Evolutionary conservation across 1,140 invertebrate genomes (phyloP).

Genomic region (Capitella teleta): DNA sequence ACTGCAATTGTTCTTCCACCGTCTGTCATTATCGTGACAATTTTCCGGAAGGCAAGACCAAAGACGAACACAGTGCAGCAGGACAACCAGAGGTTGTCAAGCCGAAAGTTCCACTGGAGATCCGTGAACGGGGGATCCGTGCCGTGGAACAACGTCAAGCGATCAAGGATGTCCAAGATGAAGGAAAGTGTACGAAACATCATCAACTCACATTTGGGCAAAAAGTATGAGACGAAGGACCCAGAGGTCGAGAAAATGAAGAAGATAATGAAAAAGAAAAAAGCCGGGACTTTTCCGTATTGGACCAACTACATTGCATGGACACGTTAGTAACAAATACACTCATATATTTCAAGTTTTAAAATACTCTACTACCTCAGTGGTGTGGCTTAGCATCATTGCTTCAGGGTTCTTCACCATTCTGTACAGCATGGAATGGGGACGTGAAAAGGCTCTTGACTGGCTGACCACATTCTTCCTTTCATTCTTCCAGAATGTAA

Average conservation of each 20-base stretch:
- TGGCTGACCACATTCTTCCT: conserved; percentile 39
- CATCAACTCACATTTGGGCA: conserved; percentile 19
- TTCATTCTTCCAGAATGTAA: conserved; percentile 39
- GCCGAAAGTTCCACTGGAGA: conserved; percentile 26
- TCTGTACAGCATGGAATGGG: conserved; percentile 42
- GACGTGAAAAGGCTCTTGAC: conserved; percentile 35
- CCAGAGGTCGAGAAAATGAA: conserved; percentile 10
- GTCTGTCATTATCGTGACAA: conserved; percentile 29
- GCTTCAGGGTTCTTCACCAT: conserved; percentile 37
- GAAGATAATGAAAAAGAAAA: conserved; percentile 29
- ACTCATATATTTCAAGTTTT: too few species aligned
- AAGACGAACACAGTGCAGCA: conserved; percentile 26
- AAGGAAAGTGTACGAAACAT: conserved; percentile 24
- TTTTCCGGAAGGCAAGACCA: conserved; percentile 25
- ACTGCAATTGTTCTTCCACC: conserved; percentile 36
- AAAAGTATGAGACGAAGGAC: conserved; percentile 17
- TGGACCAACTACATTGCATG: conserved; percentile 39
- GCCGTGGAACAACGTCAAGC: conserved; percentile 15
- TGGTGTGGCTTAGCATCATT: conserved; percentile 28
- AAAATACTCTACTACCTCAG: too few species aligned
- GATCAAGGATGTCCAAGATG: conserved; percentile 18
- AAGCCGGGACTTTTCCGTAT: conserved; percentile 25
- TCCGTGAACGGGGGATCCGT: conserved; percentile 16
- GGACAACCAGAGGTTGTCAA: conserved; percentile 17
- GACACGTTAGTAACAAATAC: conserved; percentile 26